phyloP scores from a whole-genome alignment of 2,888 invertebrate species.

The Homarus gammarus region DNA sequence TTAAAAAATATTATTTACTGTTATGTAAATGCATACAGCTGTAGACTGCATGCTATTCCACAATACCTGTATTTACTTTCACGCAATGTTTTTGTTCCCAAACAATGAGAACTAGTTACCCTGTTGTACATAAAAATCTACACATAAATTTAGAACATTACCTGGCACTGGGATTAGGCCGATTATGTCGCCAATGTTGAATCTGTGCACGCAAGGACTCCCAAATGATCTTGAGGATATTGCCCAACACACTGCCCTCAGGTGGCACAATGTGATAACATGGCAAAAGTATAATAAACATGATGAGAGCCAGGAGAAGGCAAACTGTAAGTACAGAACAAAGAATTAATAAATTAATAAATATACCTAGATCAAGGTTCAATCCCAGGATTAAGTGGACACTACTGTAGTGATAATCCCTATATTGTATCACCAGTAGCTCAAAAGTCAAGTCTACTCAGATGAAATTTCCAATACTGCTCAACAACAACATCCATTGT shows the following conservation, averaged over 20 bases:
- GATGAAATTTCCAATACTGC: too few species aligned
- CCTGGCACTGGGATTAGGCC: slow-evolving; percentile 35
- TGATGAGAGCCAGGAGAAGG: slow-evolving; percentile 78
- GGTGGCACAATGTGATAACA: slow-evolving; percentile 79
- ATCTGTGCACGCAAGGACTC: slow-evolving; percentile 78
- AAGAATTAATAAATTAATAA: neutral
- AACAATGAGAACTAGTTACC: too few species aligned
- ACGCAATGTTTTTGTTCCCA: too few species aligned
- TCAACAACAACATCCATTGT: too few species aligned
- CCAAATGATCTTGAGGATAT: slow-evolving; percentile 79
- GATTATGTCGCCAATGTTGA: slow-evolving; percentile 72
- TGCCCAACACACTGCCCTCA: slow-evolving; percentile 79
- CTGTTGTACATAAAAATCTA: too few species aligned
- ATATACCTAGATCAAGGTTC: too few species aligned
- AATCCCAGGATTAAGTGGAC: neutral
- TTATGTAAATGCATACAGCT: neutral
- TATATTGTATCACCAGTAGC: too few species aligned
- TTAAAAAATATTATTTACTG: neutral
- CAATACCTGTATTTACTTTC: too few species aligned
- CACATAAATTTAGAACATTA: slow-evolving; percentile 33
- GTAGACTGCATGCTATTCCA: too few species aligned
- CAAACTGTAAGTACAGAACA: slow-evolving; percentile 75
- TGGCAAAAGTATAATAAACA: slow-evolving; percentile 79
- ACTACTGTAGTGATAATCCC: too few species aligned
- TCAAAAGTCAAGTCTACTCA: too few species aligned